A percentile compares a stretch with the other conserved stretches of the same genome.
phyloP scores from a whole-genome alignment of 37 sponge, comb jelly and placozoan species.

The Chondrosia reniformis region DNA sequence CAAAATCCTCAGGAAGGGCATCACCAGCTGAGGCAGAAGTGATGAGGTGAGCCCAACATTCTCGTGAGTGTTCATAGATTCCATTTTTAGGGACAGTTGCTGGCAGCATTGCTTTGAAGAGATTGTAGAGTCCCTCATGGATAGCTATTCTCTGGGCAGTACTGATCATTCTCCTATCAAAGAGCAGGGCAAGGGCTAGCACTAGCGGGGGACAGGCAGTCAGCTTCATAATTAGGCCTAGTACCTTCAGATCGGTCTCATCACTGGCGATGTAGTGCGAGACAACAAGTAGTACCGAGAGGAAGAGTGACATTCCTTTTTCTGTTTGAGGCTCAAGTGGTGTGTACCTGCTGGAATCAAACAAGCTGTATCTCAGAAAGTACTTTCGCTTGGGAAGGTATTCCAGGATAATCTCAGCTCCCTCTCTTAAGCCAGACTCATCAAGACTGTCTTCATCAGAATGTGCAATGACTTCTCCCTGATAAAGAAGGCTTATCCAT shows the following conservation, averaged over 20 bases:
- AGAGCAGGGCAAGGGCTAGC: neutral
- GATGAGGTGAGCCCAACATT: neutral
- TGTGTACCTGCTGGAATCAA: neutral
- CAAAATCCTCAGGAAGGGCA: neutral
- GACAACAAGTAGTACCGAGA: neutral
- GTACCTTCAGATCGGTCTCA: neutral
- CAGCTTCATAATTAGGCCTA: neutral
- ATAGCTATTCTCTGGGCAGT: slow-evolving; percentile 5
- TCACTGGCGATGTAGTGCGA: neutral
- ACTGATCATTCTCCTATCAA: slow-evolving; percentile 2
- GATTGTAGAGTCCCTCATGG: neutral
- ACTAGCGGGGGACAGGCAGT: slow-evolving; percentile 13
- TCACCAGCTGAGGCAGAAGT: neutral
- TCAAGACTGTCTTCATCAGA: neutral
- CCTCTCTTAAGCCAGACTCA: neutral
- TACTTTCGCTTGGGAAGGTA: neutral
- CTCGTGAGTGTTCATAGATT: neutral
- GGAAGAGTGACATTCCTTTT: neutral
- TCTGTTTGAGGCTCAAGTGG: neutral
- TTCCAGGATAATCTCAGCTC: neutral
- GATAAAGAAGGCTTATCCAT: neutral
- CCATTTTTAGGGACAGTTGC: neutral
- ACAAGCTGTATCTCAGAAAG: neutral
- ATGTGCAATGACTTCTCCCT: neutral
- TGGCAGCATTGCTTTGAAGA: neutral